Percentiles rank a stretch among this genome's conserved stretches.
Conservation (phyloP, 1,140 invertebrate species). For the Eciton burchellii region DNA sequence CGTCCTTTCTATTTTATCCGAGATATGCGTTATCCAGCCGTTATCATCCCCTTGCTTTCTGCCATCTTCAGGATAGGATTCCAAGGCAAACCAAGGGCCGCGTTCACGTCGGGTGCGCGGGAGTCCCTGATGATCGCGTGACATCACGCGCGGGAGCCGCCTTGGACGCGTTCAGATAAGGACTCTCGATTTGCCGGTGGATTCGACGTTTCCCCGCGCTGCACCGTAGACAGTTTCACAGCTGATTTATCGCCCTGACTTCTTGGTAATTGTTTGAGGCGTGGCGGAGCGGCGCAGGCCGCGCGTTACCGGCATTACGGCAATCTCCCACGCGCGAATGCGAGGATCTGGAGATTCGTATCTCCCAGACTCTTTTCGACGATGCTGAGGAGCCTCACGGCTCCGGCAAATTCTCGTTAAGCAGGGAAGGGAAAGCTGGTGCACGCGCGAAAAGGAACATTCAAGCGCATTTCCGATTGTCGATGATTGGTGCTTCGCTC, state of each 20-base stretch:
- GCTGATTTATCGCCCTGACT: conserved; percentile 73
- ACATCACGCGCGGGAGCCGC: not conserved
- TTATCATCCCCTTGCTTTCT: too few species aligned
- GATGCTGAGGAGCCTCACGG: not conserved
- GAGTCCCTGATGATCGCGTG: not conserved
- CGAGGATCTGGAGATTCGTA: conserved; percentile 65
- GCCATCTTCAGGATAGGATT: too few species aligned
- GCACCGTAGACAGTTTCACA: conserved; percentile 63
- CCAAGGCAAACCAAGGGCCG: too few species aligned
- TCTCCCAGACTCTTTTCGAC: conserved; percentile 46
- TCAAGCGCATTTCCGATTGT: not conserved
- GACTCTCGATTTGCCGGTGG: conserved; percentile 54
- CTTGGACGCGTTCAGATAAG: conserved; percentile 10
- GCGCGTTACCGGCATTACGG: conserved; percentile 64
- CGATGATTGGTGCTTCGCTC: too few species aligned
- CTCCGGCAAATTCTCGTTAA: conserved; percentile 33
- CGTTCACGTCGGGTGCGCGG: not conserved
- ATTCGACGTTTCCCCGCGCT: conserved; percentile 40
- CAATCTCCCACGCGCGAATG: conserved; percentile 72
- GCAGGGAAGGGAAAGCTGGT: too few species aligned
- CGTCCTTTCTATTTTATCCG: too few species aligned
- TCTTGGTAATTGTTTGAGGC: conserved; percentile 74
- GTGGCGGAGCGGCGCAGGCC: conserved; percentile 64
- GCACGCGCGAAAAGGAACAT: too few species aligned
- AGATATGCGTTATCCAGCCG: too few species aligned